A percentile compares a stretch with the other conserved stretches of the same genome.
Evolutionary conservation across 2,888 invertebrate genomes (phyloP).

Genomic region (Griposia aprilina): DNA sequence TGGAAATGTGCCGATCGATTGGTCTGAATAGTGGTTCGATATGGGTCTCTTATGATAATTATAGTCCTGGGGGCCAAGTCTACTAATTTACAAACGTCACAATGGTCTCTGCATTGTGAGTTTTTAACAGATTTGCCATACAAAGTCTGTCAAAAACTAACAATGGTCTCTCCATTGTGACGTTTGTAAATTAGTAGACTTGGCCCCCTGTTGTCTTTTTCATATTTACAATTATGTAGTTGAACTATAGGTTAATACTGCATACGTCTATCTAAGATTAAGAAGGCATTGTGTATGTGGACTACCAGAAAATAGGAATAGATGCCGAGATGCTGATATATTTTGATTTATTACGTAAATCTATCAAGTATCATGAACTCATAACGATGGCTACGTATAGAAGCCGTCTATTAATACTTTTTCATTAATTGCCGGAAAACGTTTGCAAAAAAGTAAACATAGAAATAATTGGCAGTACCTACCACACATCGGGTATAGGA

Average conservation of each 20-base stretch:
- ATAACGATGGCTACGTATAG: not conserved
- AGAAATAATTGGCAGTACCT: constrained; percentile 22
- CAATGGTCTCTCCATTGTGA: no score
- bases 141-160: no score
- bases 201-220: not conserved
- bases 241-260: not conserved
- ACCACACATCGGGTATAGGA: not conserved
- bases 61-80: no score
- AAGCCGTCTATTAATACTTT: not conserved
- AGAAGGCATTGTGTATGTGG: not conserved
- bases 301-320: no score
- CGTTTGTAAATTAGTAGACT: no score
- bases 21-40: not conserved
- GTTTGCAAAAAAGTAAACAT: constrained; percentile 1
- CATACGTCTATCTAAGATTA: not conserved
- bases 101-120: no score
- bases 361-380: not conserved
- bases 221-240: not conserved
- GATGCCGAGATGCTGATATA: no score
- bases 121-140: no score
- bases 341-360: not conserved
- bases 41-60: not conserved
- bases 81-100: no score
- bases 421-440: constrained; percentile 17
- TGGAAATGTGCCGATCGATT: not conserved